Percentiles rank a stretch among this genome's conserved stretches.
Conservation (phyloP, 2,888 invertebrate genomes). For the Leucophenga montana region DNA sequence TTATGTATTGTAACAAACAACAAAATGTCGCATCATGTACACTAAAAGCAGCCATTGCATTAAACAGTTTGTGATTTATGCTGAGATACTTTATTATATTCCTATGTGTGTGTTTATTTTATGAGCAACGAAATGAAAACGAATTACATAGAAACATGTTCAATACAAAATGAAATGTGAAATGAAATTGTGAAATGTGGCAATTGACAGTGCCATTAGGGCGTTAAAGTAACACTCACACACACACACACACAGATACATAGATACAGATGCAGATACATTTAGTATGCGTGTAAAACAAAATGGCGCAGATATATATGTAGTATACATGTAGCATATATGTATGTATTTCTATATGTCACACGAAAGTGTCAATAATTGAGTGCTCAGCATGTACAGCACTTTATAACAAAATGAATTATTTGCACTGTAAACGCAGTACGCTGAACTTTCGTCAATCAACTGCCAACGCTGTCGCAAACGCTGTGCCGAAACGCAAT, state of each 20-base stretch:
- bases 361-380: constrained; percentile 22
- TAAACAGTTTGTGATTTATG: not conserved
- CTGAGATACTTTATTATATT: not conserved
- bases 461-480: not conserved
- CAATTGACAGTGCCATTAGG: constrained; percentile 1
- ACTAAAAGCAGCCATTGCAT: too few relatives aligned
- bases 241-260: constrained; percentile 12
- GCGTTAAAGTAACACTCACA: not conserved
- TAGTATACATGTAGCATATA: not conserved
- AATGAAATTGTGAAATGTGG: not conserved
- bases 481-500: not conserved
- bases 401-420: constrained; percentile 29
- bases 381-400: not conserved
- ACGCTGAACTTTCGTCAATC: constrained; percentile 14
- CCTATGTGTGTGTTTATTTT: not conserved
- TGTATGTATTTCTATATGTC: constrained; percentile 18
- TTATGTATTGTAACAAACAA: too few relatives aligned
- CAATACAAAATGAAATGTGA: not conserved
- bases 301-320: not conserved
- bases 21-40: too few relatives aligned
- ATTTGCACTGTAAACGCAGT: constrained; percentile 9
- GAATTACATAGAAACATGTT: not conserved
- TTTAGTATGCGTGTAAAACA: not conserved
- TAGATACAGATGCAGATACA: too few relatives aligned
- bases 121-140: constrained; percentile 4